Evolutionary conservation across 2,797 vertebrate species (phyloP).

Genomic region (Poeciliopsis turneri): DNA sequence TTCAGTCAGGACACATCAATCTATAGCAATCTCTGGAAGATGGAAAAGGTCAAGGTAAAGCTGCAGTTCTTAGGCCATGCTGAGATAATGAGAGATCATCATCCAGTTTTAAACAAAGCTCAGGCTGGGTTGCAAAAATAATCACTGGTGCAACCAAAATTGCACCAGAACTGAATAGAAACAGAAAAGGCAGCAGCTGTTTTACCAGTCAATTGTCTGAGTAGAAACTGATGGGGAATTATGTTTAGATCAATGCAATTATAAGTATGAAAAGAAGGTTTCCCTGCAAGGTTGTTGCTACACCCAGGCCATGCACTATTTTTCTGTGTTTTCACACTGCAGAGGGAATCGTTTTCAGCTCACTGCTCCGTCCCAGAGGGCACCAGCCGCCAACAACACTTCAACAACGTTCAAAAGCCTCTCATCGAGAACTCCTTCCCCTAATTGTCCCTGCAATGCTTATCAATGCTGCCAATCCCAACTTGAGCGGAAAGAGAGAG

Average conservation of each 20-base stretch:
- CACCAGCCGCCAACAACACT: constrained; percentile 61
- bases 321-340: constrained; percentile 18
- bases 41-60: constrained; percentile 37
- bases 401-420: constrained; percentile 64
- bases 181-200: constrained; percentile 37
- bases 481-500: constrained; percentile 79
- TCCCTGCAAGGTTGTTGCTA: constrained; percentile 24
- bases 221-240: constrained; percentile 7
- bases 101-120: constrained; percentile 58
- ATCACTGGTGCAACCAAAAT: constrained; percentile 34
- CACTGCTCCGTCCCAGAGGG: constrained; percentile 40
- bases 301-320: constrained; percentile 33
- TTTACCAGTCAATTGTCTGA: constrained; percentile 28
- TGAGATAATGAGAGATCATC: constrained; percentile 68
- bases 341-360: constrained; percentile 37
- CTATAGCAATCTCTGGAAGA: constrained; percentile 46
- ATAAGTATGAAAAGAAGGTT: constrained; percentile 25
- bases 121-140: constrained; percentile 17
- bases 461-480: constrained; percentile 78
- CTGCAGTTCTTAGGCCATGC: constrained; percentile 43
- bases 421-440: constrained; percentile 70
- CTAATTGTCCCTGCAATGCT: constrained; percentile 79
- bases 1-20: constrained; percentile 70
- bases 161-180: constrained; percentile 36
- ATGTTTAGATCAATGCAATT: constrained; percentile 50